A percentile compares a stretch with the other conserved stretches of the same genome.
phyloP scores from a whole-genome alignment of 2,888 invertebrate species.

The Stenoptilia bipunctidactyla region DNA sequence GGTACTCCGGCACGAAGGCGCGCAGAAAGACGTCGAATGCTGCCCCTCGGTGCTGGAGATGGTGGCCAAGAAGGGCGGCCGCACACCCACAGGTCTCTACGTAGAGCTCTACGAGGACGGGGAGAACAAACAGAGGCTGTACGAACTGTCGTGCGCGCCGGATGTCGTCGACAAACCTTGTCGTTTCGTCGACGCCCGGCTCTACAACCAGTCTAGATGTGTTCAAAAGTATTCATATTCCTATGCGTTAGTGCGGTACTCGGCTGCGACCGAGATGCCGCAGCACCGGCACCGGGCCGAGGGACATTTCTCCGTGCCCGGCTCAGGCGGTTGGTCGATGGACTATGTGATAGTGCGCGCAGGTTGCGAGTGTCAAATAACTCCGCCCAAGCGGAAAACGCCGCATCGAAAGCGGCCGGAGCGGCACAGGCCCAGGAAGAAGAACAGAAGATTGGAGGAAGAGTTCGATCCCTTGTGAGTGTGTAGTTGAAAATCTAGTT shows the following conservation, averaged over 20 bases:
- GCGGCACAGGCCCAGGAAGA: constrained; percentile 45
- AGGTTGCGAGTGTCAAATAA: constrained; percentile 87
- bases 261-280: constrained; percentile 48
- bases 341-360: constrained; percentile 87
- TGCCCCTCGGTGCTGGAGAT: constrained; percentile 85
- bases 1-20: constrained; percentile 68
- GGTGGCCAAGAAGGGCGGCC: constrained; percentile 82
- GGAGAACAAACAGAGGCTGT: constrained; percentile 78
- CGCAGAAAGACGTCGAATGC: constrained; percentile 76
- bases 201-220: constrained; percentile 80
- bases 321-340: constrained; percentile 77
- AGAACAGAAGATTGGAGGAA: constrained; percentile 35
- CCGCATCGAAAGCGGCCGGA: constrained; percentile 30
- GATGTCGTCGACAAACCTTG: constrained; percentile 81
- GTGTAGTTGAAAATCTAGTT: constrained; percentile 38
- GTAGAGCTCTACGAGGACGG: constrained; percentile 83
- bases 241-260: constrained; percentile 84
- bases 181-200: constrained; percentile 77
- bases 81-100: constrained; percentile 78
- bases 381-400: constrained; percentile 65
- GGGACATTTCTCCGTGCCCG: constrained; percentile 60
- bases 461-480: constrained; percentile 44
- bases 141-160: constrained; percentile 82
- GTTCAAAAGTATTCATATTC: constrained; percentile 87
- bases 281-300: constrained; percentile 41